Evolutionary conservation across 2,888 invertebrate species (phyloP).

Genomic region (Eupeodes luniger): DNA sequence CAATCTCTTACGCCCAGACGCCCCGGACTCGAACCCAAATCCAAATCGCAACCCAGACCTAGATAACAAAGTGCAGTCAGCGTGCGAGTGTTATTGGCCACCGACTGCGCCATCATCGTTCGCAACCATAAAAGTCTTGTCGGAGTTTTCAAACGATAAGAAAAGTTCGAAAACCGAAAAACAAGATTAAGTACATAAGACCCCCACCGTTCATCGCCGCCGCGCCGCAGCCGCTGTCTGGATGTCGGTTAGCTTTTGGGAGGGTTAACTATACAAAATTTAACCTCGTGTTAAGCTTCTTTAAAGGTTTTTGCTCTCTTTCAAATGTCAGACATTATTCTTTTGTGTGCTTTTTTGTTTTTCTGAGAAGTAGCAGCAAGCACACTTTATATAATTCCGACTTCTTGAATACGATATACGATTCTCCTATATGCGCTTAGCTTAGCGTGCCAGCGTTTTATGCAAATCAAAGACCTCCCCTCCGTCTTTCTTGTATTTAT

Average conservation of each 20-base stretch:
- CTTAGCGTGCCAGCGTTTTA: constrained; percentile 59
- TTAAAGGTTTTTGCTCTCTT: constrained; percentile 69
- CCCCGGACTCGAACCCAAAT: background rate
- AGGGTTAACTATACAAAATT: constrained; percentile 32
- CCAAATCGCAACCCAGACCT: background rate
- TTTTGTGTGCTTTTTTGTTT: constrained; percentile 14
- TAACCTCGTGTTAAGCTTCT: constrained; percentile 61
- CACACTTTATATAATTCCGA: constrained; percentile 44
- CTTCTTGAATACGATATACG: constrained; percentile 26
- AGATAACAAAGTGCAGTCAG: constrained; percentile 34
- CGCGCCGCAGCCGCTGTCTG: constrained; percentile 3
- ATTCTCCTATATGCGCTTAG: constrained; percentile 22
- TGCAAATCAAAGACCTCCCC: constrained; percentile 68
- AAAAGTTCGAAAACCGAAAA: constrained; percentile 51
- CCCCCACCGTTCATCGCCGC: background rate
- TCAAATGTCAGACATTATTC: constrained; percentile 44
- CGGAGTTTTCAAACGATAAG: constrained; percentile 47
- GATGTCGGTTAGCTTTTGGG: constrained; percentile 4
- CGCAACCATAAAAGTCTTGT: constrained; percentile 12
- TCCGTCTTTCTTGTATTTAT: constrained; percentile 7
- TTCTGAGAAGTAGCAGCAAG: background rate
- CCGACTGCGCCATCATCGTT: constrained; percentile 1
- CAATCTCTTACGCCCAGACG: constrained; percentile 34
- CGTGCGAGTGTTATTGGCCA: constrained; percentile 11
- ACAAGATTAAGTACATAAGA: constrained; percentile 53